Evolutionary conservation across 2,888 invertebrate genomes (phyloP).

Genomic region (Noctua janthe): DNA sequence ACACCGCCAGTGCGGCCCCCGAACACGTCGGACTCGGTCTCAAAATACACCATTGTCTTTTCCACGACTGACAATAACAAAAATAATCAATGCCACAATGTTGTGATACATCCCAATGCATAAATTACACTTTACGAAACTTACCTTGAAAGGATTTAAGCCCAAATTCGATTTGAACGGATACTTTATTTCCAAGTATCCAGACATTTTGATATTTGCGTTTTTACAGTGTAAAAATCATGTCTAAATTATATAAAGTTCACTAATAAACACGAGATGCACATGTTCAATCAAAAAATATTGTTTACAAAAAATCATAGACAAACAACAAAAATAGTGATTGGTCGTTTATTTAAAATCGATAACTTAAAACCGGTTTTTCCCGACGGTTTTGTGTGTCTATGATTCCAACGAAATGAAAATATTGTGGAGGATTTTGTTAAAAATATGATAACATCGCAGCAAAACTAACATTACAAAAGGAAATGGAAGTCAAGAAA

Average conservation of each 20-base stretch:
- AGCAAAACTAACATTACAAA: neutral
- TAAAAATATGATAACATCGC: neutral
- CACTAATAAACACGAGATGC: slow-evolving; percentile 64
- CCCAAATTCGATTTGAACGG: slow-evolving; percentile 91
- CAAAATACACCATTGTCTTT: slow-evolving; percentile 92
- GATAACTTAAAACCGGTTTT: slow-evolving; percentile 72
- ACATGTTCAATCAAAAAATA: slow-evolving; percentile 72
- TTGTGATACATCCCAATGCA: slow-evolving; percentile 63
- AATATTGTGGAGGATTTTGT: neutral
- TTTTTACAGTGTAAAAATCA: slow-evolving; percentile 58
- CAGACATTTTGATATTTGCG: slow-evolving; percentile 82
- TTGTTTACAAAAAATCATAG: slow-evolving; percentile 80
- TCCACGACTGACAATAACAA: slow-evolving; percentile 90
- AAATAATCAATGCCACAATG: slow-evolving; percentile 68
- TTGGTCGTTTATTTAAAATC: slow-evolving; percentile 83
- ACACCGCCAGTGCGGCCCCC: slow-evolving; percentile 90
- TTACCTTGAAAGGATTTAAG: slow-evolving; percentile 92
- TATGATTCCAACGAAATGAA: slow-evolving; percentile 18
- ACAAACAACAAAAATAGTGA: slow-evolving; percentile 87
- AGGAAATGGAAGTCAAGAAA: neutral
- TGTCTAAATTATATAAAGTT: slow-evolving; percentile 61
- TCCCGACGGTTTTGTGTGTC: slow-evolving; percentile 37
- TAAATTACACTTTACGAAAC: slow-evolving; percentile 65
- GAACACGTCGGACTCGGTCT: slow-evolving; percentile 89
- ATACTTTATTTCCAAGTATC: slow-evolving; percentile 92